Conservation (phyloP, 2,113 vertebrate genomes). For the Dryoscopus gambensis region DNA sequence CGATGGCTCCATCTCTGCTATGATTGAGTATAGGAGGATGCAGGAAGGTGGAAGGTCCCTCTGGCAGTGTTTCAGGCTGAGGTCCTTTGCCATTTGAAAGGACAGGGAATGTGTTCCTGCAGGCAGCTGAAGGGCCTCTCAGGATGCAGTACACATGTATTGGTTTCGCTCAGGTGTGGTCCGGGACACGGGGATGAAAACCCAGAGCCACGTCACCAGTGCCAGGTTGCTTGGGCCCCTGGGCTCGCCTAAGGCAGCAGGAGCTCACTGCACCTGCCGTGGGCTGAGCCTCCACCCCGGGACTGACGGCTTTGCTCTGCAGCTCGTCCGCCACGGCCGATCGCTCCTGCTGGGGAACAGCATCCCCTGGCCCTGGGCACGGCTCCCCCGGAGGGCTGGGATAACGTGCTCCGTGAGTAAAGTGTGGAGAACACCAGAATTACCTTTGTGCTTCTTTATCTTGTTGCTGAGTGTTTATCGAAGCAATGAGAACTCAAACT, state of each 20-base stretch:
- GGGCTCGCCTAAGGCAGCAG: background rate
- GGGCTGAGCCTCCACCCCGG: background rate
- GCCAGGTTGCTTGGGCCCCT: background rate
- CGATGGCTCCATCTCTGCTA: fast-evolving
- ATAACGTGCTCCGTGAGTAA: background rate
- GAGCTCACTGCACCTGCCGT: background rate
- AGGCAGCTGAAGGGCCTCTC: background rate
- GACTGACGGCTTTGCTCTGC: background rate
- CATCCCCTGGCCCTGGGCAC: background rate
- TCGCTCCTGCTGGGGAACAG: background rate
- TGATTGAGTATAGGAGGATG: background rate
- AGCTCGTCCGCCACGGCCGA: background rate
- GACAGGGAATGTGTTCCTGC: background rate
- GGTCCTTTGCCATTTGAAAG: background rate
- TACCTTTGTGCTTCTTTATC: slow-evolving; percentile 5
- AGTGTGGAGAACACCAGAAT: background rate
- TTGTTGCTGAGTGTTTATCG: slow-evolving; percentile 31
- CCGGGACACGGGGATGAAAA: fast-evolving
- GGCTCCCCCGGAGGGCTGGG: background rate
- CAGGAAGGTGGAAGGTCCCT: background rate
- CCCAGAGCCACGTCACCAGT: fast-evolving
- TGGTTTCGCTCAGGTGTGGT: background rate
- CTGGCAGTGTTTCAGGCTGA: background rate
- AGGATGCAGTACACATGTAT: background rate
- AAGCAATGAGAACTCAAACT: slow-evolving; percentile 57